phyloP scores from a whole-genome alignment of 2,113 vertebrate genomes.

The Lipophrys pholis region DNA sequence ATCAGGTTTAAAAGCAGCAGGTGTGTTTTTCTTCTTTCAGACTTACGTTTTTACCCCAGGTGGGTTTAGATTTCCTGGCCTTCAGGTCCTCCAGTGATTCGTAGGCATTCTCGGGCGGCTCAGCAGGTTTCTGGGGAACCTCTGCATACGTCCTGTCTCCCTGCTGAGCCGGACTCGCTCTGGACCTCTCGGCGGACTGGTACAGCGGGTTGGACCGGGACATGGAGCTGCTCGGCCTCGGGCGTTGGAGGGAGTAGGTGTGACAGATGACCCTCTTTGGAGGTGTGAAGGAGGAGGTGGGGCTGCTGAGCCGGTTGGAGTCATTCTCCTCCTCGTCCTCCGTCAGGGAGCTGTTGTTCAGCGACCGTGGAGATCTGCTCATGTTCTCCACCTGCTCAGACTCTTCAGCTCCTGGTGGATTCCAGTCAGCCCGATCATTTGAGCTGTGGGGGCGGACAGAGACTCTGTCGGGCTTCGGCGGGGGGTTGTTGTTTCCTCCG shows the following conservation, averaged over 20 bases:
- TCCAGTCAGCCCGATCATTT: neutral
- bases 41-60: slow-evolving; percentile 72
- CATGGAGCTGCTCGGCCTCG: neutral
- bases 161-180: neutral
- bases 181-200: neutral
- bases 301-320: slow-evolving; percentile 20
- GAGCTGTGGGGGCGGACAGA: neutral
- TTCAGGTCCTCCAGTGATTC: slow-evolving; percentile 73
- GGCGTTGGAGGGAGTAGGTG: slow-evolving; percentile 60
- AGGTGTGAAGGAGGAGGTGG: slow-evolving; percentile 1
- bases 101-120: slow-evolving; percentile 63
- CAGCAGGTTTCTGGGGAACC: slow-evolving; percentile 43
- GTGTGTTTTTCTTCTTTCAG: neutral
- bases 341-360: slow-evolving; percentile 31
- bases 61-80: slow-evolving; percentile 60
- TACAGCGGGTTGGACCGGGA: slow-evolving; percentile 59
- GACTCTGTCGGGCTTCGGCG: slow-evolving; percentile 11
- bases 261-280: slow-evolving; percentile 53
- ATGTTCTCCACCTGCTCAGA: slow-evolving; percentile 64
- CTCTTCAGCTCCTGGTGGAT: slow-evolving; percentile 24
- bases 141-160: slow-evolving; percentile 60
- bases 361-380: slow-evolving; percentile 47
- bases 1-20: neutral
- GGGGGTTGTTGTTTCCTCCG: slow-evolving; percentile 11
- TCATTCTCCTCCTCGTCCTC: slow-evolving; percentile 22